A percentile compares a stretch with the other conserved stretches of the same genome.
These are phyloP conservation scores for Emberiza fucata DNA, from an alignment of 2,113 vertebrate genomes.

Conservation along the genomic window DNA sequence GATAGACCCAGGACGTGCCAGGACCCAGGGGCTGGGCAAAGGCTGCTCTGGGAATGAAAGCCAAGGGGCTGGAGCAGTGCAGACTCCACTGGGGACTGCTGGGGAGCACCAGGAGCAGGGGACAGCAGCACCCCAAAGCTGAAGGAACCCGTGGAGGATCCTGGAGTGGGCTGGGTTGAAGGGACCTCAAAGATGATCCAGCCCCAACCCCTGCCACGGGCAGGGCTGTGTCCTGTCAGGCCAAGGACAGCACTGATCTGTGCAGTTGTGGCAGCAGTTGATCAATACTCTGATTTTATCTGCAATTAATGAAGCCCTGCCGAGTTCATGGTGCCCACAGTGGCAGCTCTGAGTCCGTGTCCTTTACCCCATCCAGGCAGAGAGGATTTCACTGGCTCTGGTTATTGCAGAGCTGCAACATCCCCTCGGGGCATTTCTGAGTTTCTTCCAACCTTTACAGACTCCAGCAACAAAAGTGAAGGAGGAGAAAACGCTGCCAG, in stretches of 20 bases:
- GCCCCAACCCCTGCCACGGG: background rate
- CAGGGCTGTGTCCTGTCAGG: background rate
- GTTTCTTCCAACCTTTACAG: background rate
- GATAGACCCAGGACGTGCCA: background rate
- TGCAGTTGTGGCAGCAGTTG: background rate
- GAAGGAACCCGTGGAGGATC: background rate
- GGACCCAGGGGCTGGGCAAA: background rate
- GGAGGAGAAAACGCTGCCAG: background rate
- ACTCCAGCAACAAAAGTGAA: constrained; percentile 24
- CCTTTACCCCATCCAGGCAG: background rate
- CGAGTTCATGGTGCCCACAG: background rate
- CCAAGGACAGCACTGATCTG: background rate
- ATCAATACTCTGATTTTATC: background rate
- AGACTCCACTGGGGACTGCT: background rate
- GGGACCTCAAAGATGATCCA: background rate
- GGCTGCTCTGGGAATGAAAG: background rate
- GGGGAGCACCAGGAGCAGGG: background rate
- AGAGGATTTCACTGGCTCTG: background rate
- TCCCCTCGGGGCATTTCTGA: background rate
- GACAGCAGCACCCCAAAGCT: background rate
- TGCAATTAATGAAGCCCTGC: background rate
- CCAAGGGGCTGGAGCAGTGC: background rate
- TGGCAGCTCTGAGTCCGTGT: background rate
- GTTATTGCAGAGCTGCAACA: background rate
- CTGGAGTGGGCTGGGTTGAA: background rate